Percentiles rank a stretch among this genome's conserved stretches.
Evolutionary conservation across 2,113 vertebrate genomes (phyloP).

Genomic region (Heterochromis multidens): DNA sequence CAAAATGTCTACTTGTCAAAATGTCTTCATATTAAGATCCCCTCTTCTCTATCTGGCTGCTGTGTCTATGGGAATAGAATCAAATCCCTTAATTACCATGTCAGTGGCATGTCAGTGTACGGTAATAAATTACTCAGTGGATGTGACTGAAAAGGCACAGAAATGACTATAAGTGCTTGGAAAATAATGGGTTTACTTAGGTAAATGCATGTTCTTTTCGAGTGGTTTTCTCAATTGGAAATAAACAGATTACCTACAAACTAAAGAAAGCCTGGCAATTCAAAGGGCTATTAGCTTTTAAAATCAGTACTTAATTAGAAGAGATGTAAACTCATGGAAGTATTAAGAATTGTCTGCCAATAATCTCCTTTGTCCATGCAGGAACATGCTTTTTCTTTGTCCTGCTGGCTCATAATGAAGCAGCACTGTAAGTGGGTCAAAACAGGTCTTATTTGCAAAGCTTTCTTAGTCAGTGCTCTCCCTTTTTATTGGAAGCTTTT

Average conservation of each 20-base stretch:
- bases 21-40: not conserved
- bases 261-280: not conserved
- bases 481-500: slow-evolving; percentile 16
- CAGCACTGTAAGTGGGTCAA: not conserved
- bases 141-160: not conserved
- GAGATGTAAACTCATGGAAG: not conserved
- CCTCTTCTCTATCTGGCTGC: not conserved
- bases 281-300: not conserved
- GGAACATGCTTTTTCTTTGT: not conserved
- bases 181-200: not conserved
- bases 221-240: not conserved
- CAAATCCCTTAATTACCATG: not conserved
- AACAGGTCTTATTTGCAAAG: slow-evolving; percentile 16
- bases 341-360: not conserved
- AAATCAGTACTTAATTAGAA: not conserved
- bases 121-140: not conserved
- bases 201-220: not conserved
- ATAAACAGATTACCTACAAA: not conserved
- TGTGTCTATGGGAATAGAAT: not conserved
- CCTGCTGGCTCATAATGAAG: not conserved
- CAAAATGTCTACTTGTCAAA: not conserved
- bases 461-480: not conserved
- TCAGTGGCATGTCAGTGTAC: not conserved
- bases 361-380: not conserved
- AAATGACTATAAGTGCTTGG: not conserved